Conservation (phyloP, 2,113 vertebrate genomes). For the Zingel zingel region DNA sequence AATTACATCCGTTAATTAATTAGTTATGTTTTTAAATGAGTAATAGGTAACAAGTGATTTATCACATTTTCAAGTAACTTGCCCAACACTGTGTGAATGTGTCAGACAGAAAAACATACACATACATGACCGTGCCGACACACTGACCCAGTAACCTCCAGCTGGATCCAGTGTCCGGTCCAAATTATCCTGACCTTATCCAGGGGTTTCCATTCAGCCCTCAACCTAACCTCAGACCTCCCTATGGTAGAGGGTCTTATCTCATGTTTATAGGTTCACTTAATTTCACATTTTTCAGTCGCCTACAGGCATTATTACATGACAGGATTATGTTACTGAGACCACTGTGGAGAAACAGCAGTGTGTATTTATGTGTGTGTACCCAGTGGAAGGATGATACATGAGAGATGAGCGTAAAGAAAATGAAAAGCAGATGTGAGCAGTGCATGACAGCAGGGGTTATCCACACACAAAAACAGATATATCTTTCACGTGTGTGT, state of each 20-base stretch:
- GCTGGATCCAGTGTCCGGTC: slow-evolving; percentile 54
- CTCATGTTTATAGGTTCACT: slow-evolving; percentile 50
- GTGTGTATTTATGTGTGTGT: slow-evolving; percentile 15
- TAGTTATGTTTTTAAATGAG: not conserved
- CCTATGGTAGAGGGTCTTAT: slow-evolving; percentile 18
- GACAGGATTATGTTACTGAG: slow-evolving; percentile 48
- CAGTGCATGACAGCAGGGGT: slow-evolving; percentile 39
- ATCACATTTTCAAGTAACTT: not conserved
- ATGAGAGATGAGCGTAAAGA: slow-evolving; percentile 38
- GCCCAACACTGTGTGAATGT: not conserved
- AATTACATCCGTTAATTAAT: not conserved
- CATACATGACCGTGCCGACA: slow-evolving; percentile 28
- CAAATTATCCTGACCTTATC: slow-evolving; percentile 50
- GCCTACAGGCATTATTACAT: slow-evolving; percentile 52
- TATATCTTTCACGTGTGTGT: slow-evolving; percentile 10
- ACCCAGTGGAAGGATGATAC: slow-evolving; percentile 24
- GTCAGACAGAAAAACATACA: slow-evolving; percentile 17
- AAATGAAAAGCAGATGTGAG: slow-evolving; percentile 66
- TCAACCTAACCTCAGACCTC: slow-evolving; percentile 23
- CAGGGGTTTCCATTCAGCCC: not conserved
- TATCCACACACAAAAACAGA: slow-evolving; percentile 31
- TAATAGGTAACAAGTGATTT: not conserved
- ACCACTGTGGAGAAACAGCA: slow-evolving; percentile 21
- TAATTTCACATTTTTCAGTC: slow-evolving; percentile 54
- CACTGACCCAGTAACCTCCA: slow-evolving; percentile 60